These are phyloP conservation scores for Arge pagana DNA, from an alignment of 2,888 invertebrate genomes.

Conservation along the genomic window DNA sequence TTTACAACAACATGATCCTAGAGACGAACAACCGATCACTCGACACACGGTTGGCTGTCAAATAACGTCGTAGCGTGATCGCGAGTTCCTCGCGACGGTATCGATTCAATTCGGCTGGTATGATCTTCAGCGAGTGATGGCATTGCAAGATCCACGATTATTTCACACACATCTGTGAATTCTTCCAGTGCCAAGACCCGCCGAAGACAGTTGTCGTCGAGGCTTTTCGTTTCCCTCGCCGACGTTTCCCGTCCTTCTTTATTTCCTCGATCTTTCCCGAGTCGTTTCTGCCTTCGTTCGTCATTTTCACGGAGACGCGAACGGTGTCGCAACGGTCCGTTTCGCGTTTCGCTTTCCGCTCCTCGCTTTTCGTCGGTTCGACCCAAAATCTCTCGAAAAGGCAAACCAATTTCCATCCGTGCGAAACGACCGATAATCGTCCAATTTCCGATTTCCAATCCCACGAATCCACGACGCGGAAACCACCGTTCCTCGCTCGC, in stretches of 20 bases:
- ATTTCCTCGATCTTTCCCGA: neutral
- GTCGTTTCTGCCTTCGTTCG: neutral
- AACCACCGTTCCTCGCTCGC: too few relatives aligned
- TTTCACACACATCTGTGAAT: constrained; percentile 58
- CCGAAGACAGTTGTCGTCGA: constrained; percentile 49
- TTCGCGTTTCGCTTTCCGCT: too few relatives aligned
- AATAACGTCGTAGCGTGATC: neutral
- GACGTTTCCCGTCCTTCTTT: neutral
- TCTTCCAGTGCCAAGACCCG: constrained; percentile 60
- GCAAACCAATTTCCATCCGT: too few relatives aligned
- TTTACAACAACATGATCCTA: too few relatives aligned
- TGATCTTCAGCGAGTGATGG: constrained; percentile 57
- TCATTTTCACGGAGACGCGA: too few relatives aligned
- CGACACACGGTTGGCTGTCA: neutral
- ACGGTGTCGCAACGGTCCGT: too few relatives aligned
- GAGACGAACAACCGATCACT: neutral
- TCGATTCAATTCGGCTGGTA: constrained; percentile 35
- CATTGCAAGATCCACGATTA: constrained; percentile 60
- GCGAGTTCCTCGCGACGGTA: constrained; percentile 1
- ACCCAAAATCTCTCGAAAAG: too few relatives aligned
- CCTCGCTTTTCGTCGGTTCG: too few relatives aligned
- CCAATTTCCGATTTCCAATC: too few relatives aligned
- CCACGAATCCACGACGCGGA: too few relatives aligned
- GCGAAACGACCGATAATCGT: too few relatives aligned
- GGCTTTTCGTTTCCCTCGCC: too few relatives aligned